These are phyloP conservation scores for Chrysomallon squamiferum DNA, from an alignment of 1,140 invertebrate species.

Conservation along the genomic window DNA sequence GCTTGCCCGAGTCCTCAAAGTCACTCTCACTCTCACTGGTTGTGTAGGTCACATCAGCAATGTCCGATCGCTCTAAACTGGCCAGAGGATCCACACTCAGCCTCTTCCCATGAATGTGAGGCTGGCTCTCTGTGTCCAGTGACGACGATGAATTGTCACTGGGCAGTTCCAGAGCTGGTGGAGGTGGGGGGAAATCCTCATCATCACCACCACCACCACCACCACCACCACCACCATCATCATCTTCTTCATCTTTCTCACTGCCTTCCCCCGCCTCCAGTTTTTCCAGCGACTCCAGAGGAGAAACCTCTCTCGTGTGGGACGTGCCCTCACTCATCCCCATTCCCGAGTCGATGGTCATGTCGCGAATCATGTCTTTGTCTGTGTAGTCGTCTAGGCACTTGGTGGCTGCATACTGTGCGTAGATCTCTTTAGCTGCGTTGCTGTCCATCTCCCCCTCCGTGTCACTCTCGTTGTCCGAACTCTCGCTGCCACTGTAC, in stretches of 20 bases:
- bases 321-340: constrained; percentile 21
- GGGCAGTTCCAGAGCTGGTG: constrained; percentile 14
- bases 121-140: constrained; percentile 7
- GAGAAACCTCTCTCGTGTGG: constrained; percentile 30
- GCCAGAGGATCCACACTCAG: constrained; percentile 36
- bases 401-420: constrained; percentile 31
- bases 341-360: constrained; percentile 45
- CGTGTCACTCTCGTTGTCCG: constrained; percentile 16
- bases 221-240: not conserved
- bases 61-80: constrained; percentile 12
- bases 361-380: constrained; percentile 34
- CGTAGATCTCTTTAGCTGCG: constrained; percentile 24
- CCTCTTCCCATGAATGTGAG: constrained; percentile 22
- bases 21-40: constrained; percentile 36
- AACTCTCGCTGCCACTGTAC: constrained; percentile 20
- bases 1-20: constrained; percentile 17
- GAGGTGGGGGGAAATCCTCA: constrained; percentile 26
- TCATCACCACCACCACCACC: constrained; percentile 27
- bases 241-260: constrained; percentile 6
- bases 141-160: constrained; percentile 15
- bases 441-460: constrained; percentile 15
- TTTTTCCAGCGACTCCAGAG: constrained; percentile 32
- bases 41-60: constrained; percentile 20
- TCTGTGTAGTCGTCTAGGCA: constrained; percentile 14
- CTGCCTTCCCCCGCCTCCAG: constrained; percentile 22